Evolutionary conservation across 1,140 invertebrate species (phyloP).

Genomic region (Ptiloglossa arizonensis): DNA sequence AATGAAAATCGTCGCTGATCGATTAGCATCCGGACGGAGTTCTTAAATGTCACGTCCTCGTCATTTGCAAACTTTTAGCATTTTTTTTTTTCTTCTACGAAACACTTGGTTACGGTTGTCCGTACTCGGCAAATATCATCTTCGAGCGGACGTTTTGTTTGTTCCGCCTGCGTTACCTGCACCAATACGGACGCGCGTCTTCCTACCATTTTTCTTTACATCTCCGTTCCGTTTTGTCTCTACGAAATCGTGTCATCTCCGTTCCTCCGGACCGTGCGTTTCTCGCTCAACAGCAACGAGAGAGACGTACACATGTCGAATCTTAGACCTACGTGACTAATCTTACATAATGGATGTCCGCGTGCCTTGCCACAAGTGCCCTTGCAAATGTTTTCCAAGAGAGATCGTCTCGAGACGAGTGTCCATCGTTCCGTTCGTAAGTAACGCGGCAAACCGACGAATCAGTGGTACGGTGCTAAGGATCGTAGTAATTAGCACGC

Average conservation of each 20-base stretch:
- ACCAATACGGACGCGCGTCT: neutral
- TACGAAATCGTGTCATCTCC: neutral
- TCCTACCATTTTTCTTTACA: neutral
- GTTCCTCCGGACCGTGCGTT: neutral
- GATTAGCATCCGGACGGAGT: neutral
- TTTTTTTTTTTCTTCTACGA: conserved; percentile 5
- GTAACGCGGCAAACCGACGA: too few species aligned
- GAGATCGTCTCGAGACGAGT: neutral
- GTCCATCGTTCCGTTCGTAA: neutral
- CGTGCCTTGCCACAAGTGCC: conserved; percentile 44
- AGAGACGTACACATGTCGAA: neutral
- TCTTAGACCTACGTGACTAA: neutral
- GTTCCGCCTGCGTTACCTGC: conserved; percentile 5
- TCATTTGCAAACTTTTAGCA: conserved; percentile 11
- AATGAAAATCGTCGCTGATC: neutral
- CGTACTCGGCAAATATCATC: conserved; percentile 28
- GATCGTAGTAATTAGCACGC: too few species aligned
- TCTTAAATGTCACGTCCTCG: conserved; percentile 11
- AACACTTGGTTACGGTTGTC: conserved; percentile 16
- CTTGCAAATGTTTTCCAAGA: conserved; percentile 28
- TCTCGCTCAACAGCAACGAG: neutral
- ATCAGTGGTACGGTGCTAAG: too few species aligned
- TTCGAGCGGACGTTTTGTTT: conserved; percentile 23
- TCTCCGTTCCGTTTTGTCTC: neutral
- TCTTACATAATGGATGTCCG: conserved; percentile 30